Conservation (phyloP, 2,113 vertebrate species). For the Etheostoma cragini region DNA sequence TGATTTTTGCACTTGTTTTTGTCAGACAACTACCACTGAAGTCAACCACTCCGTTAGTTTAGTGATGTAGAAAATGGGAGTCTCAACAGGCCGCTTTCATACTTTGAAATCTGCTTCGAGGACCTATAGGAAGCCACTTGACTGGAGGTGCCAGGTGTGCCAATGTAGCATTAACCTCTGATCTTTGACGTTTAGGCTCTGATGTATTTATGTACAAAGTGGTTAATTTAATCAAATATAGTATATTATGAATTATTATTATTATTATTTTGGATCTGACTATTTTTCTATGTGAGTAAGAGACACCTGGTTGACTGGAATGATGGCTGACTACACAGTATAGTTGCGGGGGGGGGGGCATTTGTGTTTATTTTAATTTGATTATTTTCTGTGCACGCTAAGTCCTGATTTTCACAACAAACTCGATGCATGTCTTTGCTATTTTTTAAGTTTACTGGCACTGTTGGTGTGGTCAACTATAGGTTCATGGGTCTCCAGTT, state of each 20-base stretch:
- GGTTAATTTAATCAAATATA: conserved; percentile 85
- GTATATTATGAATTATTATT: conserved; percentile 78
- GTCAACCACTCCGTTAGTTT: conserved; percentile 33
- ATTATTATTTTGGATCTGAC: conserved; percentile 70
- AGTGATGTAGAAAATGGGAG: conserved; percentile 12
- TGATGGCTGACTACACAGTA: conserved; percentile 30
- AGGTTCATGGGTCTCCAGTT: conserved; percentile 47
- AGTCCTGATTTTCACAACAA: conserved; percentile 47
- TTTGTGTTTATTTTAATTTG: conserved; percentile 30
- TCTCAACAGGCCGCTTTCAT: conserved; percentile 24
- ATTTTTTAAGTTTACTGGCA: conserved; percentile 51
- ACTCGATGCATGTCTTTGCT: conserved; percentile 47
- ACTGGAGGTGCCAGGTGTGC: conserved; percentile 65
- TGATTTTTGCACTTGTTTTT: conserved; percentile 69
- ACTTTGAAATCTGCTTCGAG: conserved; percentile 36
- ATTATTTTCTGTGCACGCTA: conserved; percentile 48
- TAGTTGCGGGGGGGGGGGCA: conserved; percentile 46
- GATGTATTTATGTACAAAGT: conserved; percentile 82
- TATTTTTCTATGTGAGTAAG: conserved; percentile 83
- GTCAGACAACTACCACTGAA: conserved; percentile 61
- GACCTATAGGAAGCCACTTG: conserved; percentile 64
- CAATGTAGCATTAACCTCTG: conserved; percentile 81
- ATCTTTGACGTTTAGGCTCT: conserved; percentile 63
- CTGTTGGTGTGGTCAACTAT: conserved; percentile 41
- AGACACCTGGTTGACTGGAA: conserved; percentile 84